Conservation (phyloP, 1,140 invertebrate genomes). For the Drosophila oshimai region DNA sequence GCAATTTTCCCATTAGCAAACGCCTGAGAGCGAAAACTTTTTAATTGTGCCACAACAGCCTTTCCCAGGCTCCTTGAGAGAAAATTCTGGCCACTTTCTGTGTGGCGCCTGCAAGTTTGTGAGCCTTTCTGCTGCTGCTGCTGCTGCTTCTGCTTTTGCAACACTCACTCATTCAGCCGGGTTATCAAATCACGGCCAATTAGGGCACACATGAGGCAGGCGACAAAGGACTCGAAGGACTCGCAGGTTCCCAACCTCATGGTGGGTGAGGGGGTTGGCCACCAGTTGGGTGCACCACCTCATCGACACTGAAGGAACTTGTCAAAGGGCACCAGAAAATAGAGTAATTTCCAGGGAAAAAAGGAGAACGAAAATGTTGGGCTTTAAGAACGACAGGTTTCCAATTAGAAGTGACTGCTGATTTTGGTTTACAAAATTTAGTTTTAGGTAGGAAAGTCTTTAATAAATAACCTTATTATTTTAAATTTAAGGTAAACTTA, state of each 20-base stretch:
- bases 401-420: too few relatives aligned
- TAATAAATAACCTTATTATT: too few relatives aligned
- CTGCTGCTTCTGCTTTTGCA: too few relatives aligned
- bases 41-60: conserved; percentile 23
- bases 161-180: not conserved
- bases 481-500: too few relatives aligned
- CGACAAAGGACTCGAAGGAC: conserved; percentile 2
- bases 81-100: not conserved
- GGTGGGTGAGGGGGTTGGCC: not conserved
- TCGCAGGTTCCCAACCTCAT: too few relatives aligned
- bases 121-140: not conserved
- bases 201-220: conserved; percentile 6
- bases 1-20: conserved; percentile 20
- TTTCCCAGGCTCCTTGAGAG: not conserved
- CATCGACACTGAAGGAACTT: not conserved
- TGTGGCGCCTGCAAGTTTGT: not conserved
- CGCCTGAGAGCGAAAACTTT: conserved; percentile 19
- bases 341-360: not conserved
- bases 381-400: not conserved
- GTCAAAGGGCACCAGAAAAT: not conserved
- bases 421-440: too few relatives aligned
- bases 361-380: not conserved
- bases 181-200: conserved; percentile 36
- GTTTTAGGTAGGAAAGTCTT: too few relatives aligned
- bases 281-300: not conserved